These are phyloP conservation scores for Zootermopsis nevadensis DNA, from an alignment of 2,888 invertebrate species.

Conservation along the genomic window DNA sequence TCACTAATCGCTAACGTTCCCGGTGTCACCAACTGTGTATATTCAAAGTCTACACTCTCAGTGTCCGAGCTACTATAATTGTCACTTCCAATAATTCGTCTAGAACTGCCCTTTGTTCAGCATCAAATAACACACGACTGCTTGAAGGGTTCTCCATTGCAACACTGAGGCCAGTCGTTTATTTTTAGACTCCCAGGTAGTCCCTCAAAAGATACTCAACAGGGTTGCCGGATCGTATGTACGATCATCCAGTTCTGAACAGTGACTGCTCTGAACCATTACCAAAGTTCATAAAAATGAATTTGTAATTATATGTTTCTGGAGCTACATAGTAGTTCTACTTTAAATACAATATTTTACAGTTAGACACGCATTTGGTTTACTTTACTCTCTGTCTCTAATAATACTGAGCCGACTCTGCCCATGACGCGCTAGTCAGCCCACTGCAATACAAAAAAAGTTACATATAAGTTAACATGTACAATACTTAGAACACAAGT, in stretches of 20 bases:
- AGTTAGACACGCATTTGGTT: constrained; percentile 61
- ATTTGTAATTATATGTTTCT: constrained; percentile 32
- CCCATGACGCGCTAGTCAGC: constrained; percentile 28
- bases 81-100: too few relatives aligned
- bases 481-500: neutral
- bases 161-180: too few relatives aligned
- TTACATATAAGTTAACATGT: constrained; percentile 44
- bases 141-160: too few relatives aligned
- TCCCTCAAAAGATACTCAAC: too few relatives aligned
- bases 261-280: constrained; percentile 29
- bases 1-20: too few relatives aligned
- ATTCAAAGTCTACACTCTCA: too few relatives aligned
- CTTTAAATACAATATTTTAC: constrained; percentile 64
- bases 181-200: too few relatives aligned
- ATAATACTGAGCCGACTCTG: constrained; percentile 42
- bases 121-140: too few relatives aligned
- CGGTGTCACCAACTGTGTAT: too few relatives aligned
- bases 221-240: too few relatives aligned
- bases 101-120: too few relatives aligned
- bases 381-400: constrained; percentile 35
- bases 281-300: constrained; percentile 32
- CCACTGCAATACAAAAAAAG: constrained; percentile 26
- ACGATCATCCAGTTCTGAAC: constrained; percentile 42
- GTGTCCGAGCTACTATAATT: too few relatives aligned
- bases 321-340: constrained; percentile 54